A percentile compares a stretch with the other conserved stretches of the same genome.
Evolutionary conservation across 2,888 invertebrate species (phyloP).

Genomic region (Apodemia duryi): DNA sequence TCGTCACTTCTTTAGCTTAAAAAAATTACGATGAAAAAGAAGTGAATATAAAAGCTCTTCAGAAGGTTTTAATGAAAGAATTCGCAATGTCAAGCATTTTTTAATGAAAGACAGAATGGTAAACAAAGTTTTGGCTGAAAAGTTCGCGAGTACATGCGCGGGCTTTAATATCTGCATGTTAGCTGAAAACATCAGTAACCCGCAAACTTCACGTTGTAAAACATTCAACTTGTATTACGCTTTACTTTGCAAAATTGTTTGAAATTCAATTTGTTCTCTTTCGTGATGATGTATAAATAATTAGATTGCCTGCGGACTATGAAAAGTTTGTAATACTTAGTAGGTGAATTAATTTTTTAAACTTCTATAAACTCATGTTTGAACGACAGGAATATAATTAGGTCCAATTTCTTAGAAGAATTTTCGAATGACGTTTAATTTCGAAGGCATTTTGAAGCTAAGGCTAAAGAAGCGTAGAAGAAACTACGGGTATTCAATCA

Average conservation of each 20-base stretch:
- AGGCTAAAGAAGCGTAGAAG: no score
- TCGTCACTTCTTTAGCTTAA: no score
- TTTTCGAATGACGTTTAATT: no score
- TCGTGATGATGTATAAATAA: conserved; percentile 17
- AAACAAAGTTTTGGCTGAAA: conserved; percentile 32
- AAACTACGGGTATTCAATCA: no score
- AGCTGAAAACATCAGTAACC: conserved; percentile 36
- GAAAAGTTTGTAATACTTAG: background rate
- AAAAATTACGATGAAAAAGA: no score
- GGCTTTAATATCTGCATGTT: conserved; percentile 32
- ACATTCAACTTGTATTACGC: conserved; percentile 32
- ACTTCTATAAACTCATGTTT: no score
- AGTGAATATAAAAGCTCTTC: background rate
- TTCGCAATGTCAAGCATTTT: background rate
- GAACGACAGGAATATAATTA: no score
- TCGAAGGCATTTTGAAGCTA: no score
- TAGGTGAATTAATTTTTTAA: background rate
- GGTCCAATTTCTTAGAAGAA: no score
- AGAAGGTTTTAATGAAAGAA: background rate
- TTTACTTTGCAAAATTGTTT: conserved; percentile 31
- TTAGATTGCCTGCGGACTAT: background rate
- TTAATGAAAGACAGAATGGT: background rate
- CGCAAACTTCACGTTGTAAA: conserved; percentile 32
- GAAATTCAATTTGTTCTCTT: conserved; percentile 29
- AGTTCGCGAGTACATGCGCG: conserved; percentile 32